Conservation (phyloP, 1,140 invertebrate species). For the Chironomus striatipennis region DNA sequence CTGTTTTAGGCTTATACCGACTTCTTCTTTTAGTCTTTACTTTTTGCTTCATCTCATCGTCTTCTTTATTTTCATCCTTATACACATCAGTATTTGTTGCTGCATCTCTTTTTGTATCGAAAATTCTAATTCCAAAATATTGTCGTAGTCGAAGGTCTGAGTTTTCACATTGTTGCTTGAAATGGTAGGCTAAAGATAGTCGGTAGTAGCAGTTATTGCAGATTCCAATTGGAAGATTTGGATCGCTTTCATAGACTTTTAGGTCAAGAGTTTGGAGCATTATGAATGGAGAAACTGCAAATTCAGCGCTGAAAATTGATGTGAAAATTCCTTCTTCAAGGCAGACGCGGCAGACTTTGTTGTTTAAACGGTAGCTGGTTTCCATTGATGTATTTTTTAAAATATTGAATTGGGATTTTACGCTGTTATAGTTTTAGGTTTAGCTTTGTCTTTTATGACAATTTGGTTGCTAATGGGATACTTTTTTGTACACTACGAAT, state of each 20-base stretch:
- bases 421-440: too few relatives aligned
- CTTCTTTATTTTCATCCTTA: slow-evolving; percentile 21
- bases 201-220: slow-evolving; percentile 57
- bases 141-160: slow-evolving; percentile 51
- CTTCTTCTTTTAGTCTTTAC: slow-evolving; percentile 32
- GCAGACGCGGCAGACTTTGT: slow-evolving; percentile 53
- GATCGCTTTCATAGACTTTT: slow-evolving; percentile 50
- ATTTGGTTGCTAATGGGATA: too few relatives aligned
- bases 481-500: too few relatives aligned
- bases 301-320: slow-evolving; percentile 52
- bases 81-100: not conserved
- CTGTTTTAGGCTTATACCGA: slow-evolving; percentile 47
- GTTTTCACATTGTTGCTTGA: slow-evolving; percentile 55
- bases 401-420: too few relatives aligned
- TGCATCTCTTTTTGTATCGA: slow-evolving; percentile 26
- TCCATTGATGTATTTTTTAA: too few relatives aligned
- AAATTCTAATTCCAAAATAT: slow-evolving; percentile 45
- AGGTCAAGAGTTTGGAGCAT: slow-evolving; percentile 42
- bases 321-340: slow-evolving; percentile 50
- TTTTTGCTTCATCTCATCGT: not conserved
- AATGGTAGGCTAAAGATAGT: slow-evolving; percentile 54
- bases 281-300: slow-evolving; percentile 50
- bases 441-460: too few relatives aligned
- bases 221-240: slow-evolving; percentile 51
- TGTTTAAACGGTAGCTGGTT: slow-evolving; percentile 25